phyloP scores from a whole-genome alignment of 35 echinoderm and acorn worm genomes.

The Holothuria glaberrima region DNA sequence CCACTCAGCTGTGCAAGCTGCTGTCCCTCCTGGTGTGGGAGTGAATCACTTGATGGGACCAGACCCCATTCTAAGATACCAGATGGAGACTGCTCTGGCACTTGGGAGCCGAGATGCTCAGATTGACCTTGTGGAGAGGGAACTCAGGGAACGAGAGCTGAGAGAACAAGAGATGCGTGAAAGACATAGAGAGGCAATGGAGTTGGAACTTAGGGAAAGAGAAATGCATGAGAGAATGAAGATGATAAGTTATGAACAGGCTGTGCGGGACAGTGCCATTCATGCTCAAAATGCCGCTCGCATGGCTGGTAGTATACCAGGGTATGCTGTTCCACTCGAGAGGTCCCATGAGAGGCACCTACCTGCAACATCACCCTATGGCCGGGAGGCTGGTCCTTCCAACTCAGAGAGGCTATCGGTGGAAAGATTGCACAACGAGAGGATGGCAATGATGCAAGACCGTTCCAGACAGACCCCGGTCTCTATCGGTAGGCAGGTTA shows the following conservation, averaged over 20 bases:
- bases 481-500: conserved; percentile 25
- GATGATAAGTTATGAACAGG: conserved; percentile 69
- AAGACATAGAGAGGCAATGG: conserved; percentile 67
- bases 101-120: conserved; percentile 85
- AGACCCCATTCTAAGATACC: conserved; percentile 91
- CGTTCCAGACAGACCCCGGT: conserved; percentile 1
- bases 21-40: conserved; percentile 38
- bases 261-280: conserved; percentile 47
- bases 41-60: conserved; percentile 81
- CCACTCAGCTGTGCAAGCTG: conserved; percentile 60
- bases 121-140: conserved; percentile 91
- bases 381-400: conserved; percentile 25
- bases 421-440: conserved; percentile 84
- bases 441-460: conserved; percentile 81
- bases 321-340: conserved; percentile 23
- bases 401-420: conserved; percentile 74
- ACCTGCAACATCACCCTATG: conserved; percentile 38
- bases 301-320: background rate
- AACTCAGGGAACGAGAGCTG: conserved; percentile 86
- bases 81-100: conserved; percentile 76
- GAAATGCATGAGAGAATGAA: conserved; percentile 71
- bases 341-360: conserved; percentile 51
- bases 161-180: conserved; percentile 63
- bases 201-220: conserved; percentile 69
- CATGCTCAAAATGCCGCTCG: conserved; percentile 42